Evolutionary conservation across 2,797 vertebrate species (phyloP).

Genomic region (Tachyglossus aculeatus): DNA sequence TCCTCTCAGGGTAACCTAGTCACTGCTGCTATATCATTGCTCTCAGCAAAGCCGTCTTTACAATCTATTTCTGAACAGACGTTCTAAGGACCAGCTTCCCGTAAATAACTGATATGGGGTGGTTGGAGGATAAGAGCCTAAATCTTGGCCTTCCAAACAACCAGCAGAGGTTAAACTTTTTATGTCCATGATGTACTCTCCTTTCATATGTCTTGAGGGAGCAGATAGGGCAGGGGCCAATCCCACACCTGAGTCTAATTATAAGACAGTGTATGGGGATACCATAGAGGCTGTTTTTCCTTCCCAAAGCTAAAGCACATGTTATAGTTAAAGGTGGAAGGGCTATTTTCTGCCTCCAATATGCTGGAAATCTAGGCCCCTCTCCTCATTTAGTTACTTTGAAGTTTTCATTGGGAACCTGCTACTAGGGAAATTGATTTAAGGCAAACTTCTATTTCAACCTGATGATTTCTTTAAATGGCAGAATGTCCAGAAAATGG

Average conservation of each 20-base stretch:
- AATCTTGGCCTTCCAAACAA: neutral
- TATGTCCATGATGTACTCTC: conserved; percentile 33
- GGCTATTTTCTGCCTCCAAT: conserved; percentile 38
- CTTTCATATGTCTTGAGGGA: conserved; percentile 35
- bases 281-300: conserved; percentile 30
- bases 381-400: conserved; percentile 31
- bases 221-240: conserved; percentile 39
- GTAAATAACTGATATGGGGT: neutral
- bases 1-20: neutral
- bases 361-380: conserved; percentile 25
- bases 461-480: conserved; percentile 29
- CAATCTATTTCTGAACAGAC: neutral
- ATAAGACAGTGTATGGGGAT: conserved; percentile 32
- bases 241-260: conserved; percentile 57
- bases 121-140: neutral
- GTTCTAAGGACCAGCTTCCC: neutral
- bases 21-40: neutral
- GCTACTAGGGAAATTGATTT: conserved; percentile 41
- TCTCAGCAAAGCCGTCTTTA: neutral
- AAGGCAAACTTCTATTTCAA: conserved; percentile 40
- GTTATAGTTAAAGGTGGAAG: conserved; percentile 50
- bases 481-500: conserved; percentile 18
- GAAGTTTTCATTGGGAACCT: conserved; percentile 38
- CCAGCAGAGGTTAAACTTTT: conserved; percentile 26
- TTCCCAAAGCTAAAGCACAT: conserved; percentile 50